These are phyloP conservation scores for Euplexia lucipara DNA, from an alignment of 2,888 invertebrate genomes.

Conservation along the genomic window DNA sequence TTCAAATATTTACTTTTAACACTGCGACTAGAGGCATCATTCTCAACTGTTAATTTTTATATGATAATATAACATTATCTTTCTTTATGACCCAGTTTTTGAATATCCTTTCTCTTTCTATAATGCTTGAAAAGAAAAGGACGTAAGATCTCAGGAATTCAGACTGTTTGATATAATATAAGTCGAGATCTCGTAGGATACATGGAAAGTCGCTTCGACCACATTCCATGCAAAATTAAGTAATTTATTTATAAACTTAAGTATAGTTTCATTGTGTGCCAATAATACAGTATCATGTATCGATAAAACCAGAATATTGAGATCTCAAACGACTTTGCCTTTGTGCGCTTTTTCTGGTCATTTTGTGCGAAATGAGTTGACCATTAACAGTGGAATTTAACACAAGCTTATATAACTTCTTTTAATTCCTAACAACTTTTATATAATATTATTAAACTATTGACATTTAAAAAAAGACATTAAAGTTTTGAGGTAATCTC, in stretches of 20 bases:
- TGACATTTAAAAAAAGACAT: neutral
- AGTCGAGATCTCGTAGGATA: slow-evolving; percentile 37
- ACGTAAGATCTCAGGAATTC: slow-evolving; percentile 16
- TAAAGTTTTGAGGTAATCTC: neutral
- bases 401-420: neutral
- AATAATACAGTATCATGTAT: neutral
- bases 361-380: neutral
- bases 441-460: neutral
- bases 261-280: neutral
- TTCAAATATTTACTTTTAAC: slow-evolving; percentile 54
- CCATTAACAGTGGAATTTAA: neutral
- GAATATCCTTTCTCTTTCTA: slow-evolving; percentile 26
- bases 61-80: neutral
- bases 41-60: slow-evolving; percentile 12
- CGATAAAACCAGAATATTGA: slow-evolving; percentile 1
- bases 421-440: too few species aligned
- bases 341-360: neutral
- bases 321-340: neutral
- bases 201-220: slow-evolving; percentile 75
- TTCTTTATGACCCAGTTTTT: slow-evolving; percentile 28
- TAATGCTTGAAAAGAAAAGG: slow-evolving; percentile 14
- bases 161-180: slow-evolving; percentile 25
- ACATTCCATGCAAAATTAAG: slow-evolving; percentile 75
- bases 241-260: slow-evolving; percentile 67
- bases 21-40: slow-evolving; percentile 3